Conservation (phyloP, 2,113 vertebrate species). For the Camelus dromedarius region DNA sequence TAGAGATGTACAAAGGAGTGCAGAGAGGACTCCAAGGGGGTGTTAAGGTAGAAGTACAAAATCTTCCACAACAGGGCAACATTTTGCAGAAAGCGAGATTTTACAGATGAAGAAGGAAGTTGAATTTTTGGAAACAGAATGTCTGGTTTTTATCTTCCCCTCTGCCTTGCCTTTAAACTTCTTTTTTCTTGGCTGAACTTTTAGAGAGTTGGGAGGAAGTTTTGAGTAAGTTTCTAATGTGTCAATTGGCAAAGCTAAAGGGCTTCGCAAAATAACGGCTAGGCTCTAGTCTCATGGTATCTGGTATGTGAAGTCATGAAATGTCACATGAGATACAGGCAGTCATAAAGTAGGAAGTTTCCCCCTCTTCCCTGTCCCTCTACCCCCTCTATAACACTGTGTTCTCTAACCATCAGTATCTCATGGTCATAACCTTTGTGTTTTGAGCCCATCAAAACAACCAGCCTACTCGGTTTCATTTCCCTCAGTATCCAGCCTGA, state of each 20-base stretch:
- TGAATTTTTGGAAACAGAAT: conserved; percentile 2
- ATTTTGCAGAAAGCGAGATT: conserved; percentile 37
- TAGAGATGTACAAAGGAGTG: not conserved
- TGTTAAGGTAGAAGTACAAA: not conserved
- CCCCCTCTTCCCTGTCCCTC: not conserved
- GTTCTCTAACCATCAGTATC: not conserved
- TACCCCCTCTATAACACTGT: not conserved
- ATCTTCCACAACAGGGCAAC: not conserved
- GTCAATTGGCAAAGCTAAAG: conserved; percentile 42
- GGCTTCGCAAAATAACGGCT: not conserved
- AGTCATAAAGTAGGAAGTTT: not conserved
- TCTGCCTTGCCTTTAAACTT: conserved; percentile 40
- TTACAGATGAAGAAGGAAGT: conserved; percentile 37
- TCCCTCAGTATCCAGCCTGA: not conserved
- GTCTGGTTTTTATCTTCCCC: conserved; percentile 42
- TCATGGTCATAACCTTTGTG: not conserved
- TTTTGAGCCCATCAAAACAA: not conserved
- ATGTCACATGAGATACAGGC: not conserved
- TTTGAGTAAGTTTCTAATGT: conserved; percentile 65
- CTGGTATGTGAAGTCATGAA: not conserved
- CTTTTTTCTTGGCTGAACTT: conserved; percentile 70
- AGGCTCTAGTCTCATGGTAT: not conserved
- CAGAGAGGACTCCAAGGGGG: not conserved
- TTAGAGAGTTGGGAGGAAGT: conserved; percentile 52
- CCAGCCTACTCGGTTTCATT: not conserved